A percentile compares a stretch with the other conserved stretches of the same genome.
Conservation (phyloP, 2,888 invertebrate genomes). For the Ectobius pallidus region DNA sequence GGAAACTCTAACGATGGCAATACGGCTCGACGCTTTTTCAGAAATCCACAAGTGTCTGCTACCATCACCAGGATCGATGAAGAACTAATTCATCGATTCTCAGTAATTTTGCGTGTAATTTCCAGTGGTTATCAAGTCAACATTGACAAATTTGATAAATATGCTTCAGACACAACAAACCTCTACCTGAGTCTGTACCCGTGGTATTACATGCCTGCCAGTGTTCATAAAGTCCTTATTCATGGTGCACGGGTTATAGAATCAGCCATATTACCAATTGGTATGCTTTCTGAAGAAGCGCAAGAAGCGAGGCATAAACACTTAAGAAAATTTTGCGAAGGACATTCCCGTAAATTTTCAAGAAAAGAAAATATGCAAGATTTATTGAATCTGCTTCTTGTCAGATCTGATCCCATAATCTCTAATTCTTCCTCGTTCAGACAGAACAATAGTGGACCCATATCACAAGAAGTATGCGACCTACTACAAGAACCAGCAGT, state of each 20-base stretch:
- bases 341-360: constrained; percentile 45
- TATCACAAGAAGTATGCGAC: too few species aligned
- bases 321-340: constrained; percentile 43
- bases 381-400: not conserved
- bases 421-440: too few species aligned
- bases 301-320: constrained; percentile 48
- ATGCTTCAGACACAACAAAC: constrained; percentile 41
- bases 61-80: constrained; percentile 48
- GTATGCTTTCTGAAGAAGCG: constrained; percentile 48
- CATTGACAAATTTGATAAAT: constrained; percentile 44
- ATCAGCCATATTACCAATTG: constrained; percentile 46
- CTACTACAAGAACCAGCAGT: too few species aligned
- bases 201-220: constrained; percentile 49
- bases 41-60: constrained; percentile 44
- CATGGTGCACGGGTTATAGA: constrained; percentile 46
- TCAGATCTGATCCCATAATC: too few species aligned
- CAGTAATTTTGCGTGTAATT: constrained; percentile 45
- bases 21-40: constrained; percentile 46
- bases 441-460: too few species aligned
- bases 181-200: constrained; percentile 42
- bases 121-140: constrained; percentile 46
- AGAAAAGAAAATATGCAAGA: constrained; percentile 26
- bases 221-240: constrained; percentile 47
- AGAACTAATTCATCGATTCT: constrained; percentile 46
- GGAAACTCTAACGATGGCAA: not conserved